Evolutionary conservation across 2,888 invertebrate species (phyloP).

Genomic region (Gymnocheta viridis): DNA sequence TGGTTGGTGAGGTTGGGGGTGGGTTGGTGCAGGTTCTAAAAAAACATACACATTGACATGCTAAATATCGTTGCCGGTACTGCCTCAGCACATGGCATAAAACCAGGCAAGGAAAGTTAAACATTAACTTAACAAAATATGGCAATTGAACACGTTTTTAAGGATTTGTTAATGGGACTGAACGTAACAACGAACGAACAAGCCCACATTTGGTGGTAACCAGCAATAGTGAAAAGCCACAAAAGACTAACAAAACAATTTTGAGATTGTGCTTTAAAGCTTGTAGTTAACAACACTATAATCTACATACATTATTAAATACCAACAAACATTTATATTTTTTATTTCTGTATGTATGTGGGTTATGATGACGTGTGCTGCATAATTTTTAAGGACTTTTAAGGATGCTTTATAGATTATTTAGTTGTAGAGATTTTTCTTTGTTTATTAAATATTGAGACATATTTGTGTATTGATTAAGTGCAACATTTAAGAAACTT

Average conservation of each 20-base stretch:
- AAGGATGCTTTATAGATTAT: neutral
- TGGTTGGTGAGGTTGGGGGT: too few species aligned
- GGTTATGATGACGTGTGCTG: too few species aligned
- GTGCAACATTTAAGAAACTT: neutral
- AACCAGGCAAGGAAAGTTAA: conserved; percentile 39
- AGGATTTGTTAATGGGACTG: conserved; percentile 50
- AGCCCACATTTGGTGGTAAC: conserved; percentile 26
- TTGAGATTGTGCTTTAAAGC: conserved; percentile 26
- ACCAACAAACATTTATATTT: neutral
- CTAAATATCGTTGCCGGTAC: neutral
- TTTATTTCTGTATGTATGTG: neutral
- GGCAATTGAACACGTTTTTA: conserved; percentile 67
- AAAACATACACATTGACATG: conserved; percentile 3
- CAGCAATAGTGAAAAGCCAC: conserved; percentile 6
- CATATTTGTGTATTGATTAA: conserved; percentile 1
- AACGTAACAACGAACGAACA: conserved; percentile 5
- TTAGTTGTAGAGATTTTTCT: conserved; percentile 29
- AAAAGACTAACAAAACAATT: conserved; percentile 27
- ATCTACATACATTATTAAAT: neutral
- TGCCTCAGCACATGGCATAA: neutral
- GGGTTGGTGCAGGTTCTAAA: conserved; percentile 16
- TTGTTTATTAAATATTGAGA: neutral
- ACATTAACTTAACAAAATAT: conserved; percentile 56
- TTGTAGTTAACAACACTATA: neutral
- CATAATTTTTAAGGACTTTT: neutral